Evolutionary conservation across 2,797 vertebrate species (phyloP), one percentile per base, ranked within the genome.

Genomic region (Erpetoichthys calabaricus): DNA sequence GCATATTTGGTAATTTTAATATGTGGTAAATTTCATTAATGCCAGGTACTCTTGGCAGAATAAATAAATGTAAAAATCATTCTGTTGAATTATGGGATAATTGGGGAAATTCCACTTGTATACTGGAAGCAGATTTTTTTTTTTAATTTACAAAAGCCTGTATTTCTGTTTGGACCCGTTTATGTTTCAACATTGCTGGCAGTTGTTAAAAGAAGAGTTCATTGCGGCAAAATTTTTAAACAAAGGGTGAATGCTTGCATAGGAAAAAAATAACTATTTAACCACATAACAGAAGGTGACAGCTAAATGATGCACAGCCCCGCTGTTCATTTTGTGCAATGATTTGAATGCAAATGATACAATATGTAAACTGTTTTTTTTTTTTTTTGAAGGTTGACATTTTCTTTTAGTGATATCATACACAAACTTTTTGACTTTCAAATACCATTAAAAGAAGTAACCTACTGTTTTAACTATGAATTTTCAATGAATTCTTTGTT

Each of bases 31-130:
- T 78, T 77, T 80, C 74, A 67, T 80, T 81, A 82, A 85, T 80
- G 76, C 77, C 74, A 79, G 80, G 76, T 76, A 81, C 82, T 83
- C 76, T 78, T 76, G 77, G 80, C 73, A 82, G 80, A 75, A 78
- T 76, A 78, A 80, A 78, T 78, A 83, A 83, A 85, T 81, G 83
- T 84, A 69, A 76, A 72, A 84, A 79, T 74, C 75, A 70, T 80
- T 82, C 76, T 76, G 76, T 78, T 78, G 77, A 88, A 81, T 77
- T 76, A 78, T 73, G 77, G 77, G 75, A 77, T 87, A 83, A 88
- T 74, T 79, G 88, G 88, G 86, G 90, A 86, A 88, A 86, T 89
- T 91, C 89, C 86, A 72, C 60, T 50, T 62, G 59, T 76, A 76
- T 73, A 73, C 60, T 78, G 79, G 81, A 83, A 76, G 57, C 65